A percentile compares a stretch with the other conserved stretches of the same genome.
Evolutionary conservation across 2,888 invertebrate genomes (phyloP).

Genomic region (Chydorus sphaericus): DNA sequence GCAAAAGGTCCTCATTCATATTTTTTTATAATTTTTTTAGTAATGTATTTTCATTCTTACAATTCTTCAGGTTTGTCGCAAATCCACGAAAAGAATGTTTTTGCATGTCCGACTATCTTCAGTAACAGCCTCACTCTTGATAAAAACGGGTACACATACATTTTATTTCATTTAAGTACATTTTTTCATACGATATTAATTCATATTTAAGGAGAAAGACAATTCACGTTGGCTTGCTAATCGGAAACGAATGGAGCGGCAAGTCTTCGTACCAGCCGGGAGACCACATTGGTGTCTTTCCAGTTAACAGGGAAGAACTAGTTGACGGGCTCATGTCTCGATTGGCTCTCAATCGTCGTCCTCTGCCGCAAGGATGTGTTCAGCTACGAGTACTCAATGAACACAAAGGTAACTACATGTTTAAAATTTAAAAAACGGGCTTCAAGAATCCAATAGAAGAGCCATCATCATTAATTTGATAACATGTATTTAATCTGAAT

Average conservation of each 20-base stretch:
- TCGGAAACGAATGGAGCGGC: background rate
- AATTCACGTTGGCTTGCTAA: constrained; percentile 4
- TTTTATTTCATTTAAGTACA: too few species aligned
- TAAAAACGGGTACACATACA: background rate
- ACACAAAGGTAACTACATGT: constrained; percentile 26
- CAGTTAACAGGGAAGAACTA: constrained; percentile 60
- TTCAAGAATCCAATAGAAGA: too few species aligned
- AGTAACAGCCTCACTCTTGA: constrained; percentile 27
- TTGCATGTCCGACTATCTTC: constrained; percentile 33
- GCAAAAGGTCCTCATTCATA: too few species aligned
- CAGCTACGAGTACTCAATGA: constrained; percentile 67
- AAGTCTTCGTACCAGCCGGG: constrained; percentile 60
- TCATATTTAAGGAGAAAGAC: background rate
- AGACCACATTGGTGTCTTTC: constrained; percentile 82
- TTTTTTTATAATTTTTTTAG: background rate
- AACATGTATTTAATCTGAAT: too few species aligned
- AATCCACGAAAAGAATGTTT: constrained; percentile 52
- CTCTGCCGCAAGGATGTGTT: constrained; percentile 31
- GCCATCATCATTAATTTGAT: too few species aligned
- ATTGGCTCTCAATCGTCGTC: constrained; percentile 42
- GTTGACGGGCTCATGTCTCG: constrained; percentile 62
- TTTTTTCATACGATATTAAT: too few species aligned
- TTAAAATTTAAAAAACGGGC: too few species aligned
- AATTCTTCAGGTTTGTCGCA: constrained; percentile 46
- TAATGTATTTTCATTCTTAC: background rate